phyloP scores from a whole-genome alignment of 2,888 invertebrate genomes.

The Diaphora mendica region DNA sequence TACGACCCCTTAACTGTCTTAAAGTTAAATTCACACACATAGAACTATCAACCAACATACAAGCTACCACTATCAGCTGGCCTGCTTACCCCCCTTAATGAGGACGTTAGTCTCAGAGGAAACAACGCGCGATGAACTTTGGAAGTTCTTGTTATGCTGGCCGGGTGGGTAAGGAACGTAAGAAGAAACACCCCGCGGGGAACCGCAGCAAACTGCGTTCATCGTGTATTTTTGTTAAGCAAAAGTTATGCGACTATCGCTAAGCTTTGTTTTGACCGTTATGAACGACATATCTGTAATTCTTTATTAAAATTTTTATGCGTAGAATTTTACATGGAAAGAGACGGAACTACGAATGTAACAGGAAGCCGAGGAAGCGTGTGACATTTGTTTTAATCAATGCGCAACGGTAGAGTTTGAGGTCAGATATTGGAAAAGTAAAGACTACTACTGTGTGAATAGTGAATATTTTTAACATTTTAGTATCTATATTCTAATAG shows the following conservation, averaged over 20 bases:
- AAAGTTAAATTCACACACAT: conserved; percentile 79
- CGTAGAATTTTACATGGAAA: background rate
- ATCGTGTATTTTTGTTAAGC: conserved; percentile 13
- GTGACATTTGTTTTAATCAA: background rate
- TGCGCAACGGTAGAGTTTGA: too few relatives aligned
- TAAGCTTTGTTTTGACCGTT: background rate
- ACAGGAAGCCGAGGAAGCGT: background rate
- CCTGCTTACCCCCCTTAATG: conserved; percentile 53
- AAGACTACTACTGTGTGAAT: background rate
- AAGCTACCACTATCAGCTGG: conserved; percentile 48
- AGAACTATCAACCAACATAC: conserved; percentile 51
- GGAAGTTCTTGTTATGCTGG: conserved; percentile 69
- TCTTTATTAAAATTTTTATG: background rate
- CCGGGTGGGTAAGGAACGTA: conserved; percentile 72
- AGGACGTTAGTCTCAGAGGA: conserved; percentile 37
- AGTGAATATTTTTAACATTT: background rate
- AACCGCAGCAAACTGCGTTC: conserved; percentile 58
- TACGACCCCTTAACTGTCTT: conserved; percentile 85
- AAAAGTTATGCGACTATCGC: conserved; percentile 15
- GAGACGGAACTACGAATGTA: background rate
- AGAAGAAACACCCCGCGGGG: conserved; percentile 79
- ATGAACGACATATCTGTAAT: background rate
- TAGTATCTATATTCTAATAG: background rate
- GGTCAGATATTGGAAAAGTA: too few relatives aligned
- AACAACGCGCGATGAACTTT: conserved; percentile 63